A percentile compares a stretch with the other conserved stretches of the same genome.
These are phyloP conservation scores for Bombylius discolor DNA, from an alignment of 2,888 invertebrate genomes.

Conservation along the genomic window DNA sequence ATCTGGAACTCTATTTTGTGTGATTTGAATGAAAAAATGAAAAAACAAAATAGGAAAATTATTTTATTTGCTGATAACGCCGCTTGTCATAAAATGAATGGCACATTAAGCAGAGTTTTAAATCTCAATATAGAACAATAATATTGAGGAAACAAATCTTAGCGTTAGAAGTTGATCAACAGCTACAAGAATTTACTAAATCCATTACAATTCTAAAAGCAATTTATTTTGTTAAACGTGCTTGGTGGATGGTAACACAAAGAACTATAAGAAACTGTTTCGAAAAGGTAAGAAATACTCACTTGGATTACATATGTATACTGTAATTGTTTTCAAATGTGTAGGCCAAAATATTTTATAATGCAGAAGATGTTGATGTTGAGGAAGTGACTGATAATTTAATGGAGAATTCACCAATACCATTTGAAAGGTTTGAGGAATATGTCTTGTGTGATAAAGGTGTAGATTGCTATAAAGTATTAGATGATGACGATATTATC, in stretches of 20 bases:
- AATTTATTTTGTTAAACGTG: conserved; percentile 10
- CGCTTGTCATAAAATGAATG: conserved; percentile 12
- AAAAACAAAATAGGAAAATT: conserved; percentile 7
- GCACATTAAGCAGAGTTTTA: conserved; percentile 9
- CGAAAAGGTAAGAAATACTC: conserved; percentile 12
- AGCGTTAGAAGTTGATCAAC: conserved; percentile 10
- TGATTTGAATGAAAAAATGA: too few relatives aligned
- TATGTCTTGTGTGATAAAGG: too few relatives aligned
- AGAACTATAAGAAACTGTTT: conserved; percentile 10
- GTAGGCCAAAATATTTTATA: too few relatives aligned
- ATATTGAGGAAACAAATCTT: conserved; percentile 11
- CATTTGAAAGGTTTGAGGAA: too few relatives aligned
- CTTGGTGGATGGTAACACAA: conserved; percentile 12
- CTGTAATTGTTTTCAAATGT: too few relatives aligned
- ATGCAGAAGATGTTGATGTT: too few relatives aligned
- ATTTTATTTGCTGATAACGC: conserved; percentile 14
- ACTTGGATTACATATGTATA: background rate
- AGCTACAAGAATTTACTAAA: conserved; percentile 9
- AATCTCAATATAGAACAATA: conserved; percentile 11
- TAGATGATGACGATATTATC: too few relatives aligned
- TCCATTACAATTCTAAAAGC: conserved; percentile 9
- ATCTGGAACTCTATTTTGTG: too few relatives aligned
- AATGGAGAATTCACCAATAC: too few relatives aligned
- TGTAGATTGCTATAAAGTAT: too few relatives aligned
- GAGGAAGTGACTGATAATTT: too few relatives aligned